Base-by-base conservation (phyloP, 2,888 invertebrate species). In the Himalopsyche japonica region DNA sequence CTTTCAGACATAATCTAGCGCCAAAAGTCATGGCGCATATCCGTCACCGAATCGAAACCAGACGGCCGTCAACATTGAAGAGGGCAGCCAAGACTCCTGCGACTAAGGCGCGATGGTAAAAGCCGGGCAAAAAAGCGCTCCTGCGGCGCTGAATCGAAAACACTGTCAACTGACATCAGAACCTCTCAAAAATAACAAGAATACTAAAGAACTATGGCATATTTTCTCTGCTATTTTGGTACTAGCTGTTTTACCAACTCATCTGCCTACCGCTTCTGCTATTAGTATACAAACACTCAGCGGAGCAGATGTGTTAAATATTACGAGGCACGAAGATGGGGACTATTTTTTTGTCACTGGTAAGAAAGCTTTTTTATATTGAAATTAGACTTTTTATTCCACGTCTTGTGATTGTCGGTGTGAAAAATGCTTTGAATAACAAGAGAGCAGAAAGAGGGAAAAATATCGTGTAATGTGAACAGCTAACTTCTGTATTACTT, bases 271-370 rank as follows among this genome's bases (percentile, higher is more conserved):
- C 4, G 30, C n/a, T n/a, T 20, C 84, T 18, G 84, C 88, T 85
- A 89, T 88, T 88, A 88, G 89, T 5, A 88, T 87, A 64, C 85
- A 88, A 1, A 87, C 87, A 32, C 90, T 89, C 4, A 79, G 37
- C 88, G 91, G 91, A 90, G 90, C 91, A 90, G 89, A 91, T 89
- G 88, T 93, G 43, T 90, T 90, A 34, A 93, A 93, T 85, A 90
- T 94, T 79, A 94, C 93, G 10, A 91, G 95, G 87, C 92, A 93
- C 86, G 93, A 93, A 80, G 91, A 91, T 84, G 94, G 94, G 18
- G 94, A 95, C 89, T 89, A 93, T 80, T 94, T 94, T 88, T 91
- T 92, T 48, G 90, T 93, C 76, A 89, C 91, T 88, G 93, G 94
- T 93, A 82, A 70, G 43, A 43, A 20, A 27, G n/a, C 34, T 2